Evolutionary conservation across 2,797 vertebrate genomes (phyloP), one percentile per base, ranked within the genome.

Genomic region (Heterohyrax brucei): DNA sequence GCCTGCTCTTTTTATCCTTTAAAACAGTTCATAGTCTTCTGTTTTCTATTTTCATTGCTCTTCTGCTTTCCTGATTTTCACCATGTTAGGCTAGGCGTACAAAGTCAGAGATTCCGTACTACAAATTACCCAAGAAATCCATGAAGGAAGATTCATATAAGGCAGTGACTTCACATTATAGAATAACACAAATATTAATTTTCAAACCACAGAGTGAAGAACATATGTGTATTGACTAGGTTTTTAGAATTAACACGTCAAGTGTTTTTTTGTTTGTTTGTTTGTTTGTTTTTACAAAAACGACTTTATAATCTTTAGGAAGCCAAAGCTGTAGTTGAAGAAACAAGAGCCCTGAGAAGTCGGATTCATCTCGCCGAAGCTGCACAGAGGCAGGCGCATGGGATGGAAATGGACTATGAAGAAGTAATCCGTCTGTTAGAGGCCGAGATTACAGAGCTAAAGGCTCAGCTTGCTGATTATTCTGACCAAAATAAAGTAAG

Each of bases 391-490:
- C 99, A 99, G 98, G 99, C 99, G 0, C 97, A 97, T 0, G 99
- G 99, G 0, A 99, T 99, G 99, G 99, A 99, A 98, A 99, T 99
- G 99, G 99, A 99, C 99, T 99, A 99, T 0, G 99, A 99, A 95
- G 99, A 99, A 98, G 99, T 99, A 82, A 99, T 99, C 98, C 99
- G 98, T 97, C 99, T 99, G 30, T 96, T 99, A 87, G 99, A 99
- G 98, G 98, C 99, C 7, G 99, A 99, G 98, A 99, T 99, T 13
- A 97, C 98, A 0, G 99, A 99, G 97, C 99, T 99, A 83, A 99
- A 99, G 99, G 97, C 98, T 94, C 99, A 99, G 98, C 99, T 99
- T 21, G n/a, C 94, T n/a, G 99, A 99, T 97, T 98, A 98, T 53
- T 98, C 98, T 4, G 97, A 98, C 94, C 98, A 98, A 85, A 98